phyloP scores from a whole-genome alignment of 2,888 invertebrate species.

The Cordilura impudica region DNA sequence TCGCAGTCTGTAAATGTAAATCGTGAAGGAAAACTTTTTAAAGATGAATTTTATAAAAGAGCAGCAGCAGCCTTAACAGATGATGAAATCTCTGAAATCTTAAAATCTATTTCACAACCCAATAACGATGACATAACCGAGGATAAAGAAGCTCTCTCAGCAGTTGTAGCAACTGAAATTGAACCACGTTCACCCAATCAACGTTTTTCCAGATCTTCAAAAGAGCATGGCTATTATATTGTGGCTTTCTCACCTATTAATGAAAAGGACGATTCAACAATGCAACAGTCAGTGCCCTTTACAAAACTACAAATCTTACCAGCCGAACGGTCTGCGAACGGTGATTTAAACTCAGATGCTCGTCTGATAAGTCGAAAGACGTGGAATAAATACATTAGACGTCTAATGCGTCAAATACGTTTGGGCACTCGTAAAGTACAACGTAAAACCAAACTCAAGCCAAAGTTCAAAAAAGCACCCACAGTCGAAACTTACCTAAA shows the following conservation, averaged over 20 bases:
- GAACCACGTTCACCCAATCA: conserved; percentile 29
- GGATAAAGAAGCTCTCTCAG: conserved; percentile 24
- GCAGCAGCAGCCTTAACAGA: conserved; percentile 58
- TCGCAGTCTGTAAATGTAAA: not conserved
- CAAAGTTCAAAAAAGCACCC: conserved; percentile 42
- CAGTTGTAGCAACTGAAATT: not conserved
- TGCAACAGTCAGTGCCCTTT: conserved; percentile 15
- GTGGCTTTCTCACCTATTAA: conserved; percentile 57
- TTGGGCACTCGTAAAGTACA: conserved; percentile 62
- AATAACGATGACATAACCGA: conserved; percentile 50
- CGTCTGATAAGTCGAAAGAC: conserved; percentile 55
- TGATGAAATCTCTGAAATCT: conserved; percentile 61
- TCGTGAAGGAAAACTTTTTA: conserved; percentile 32
- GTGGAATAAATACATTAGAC: conserved; percentile 60
- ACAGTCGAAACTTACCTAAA: conserved; percentile 59
- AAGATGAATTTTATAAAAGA: conserved; percentile 29
- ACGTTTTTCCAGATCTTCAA: not conserved
- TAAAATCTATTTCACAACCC: conserved; percentile 64
- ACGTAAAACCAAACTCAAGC: conserved; percentile 60
- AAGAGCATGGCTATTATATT: conserved; percentile 57
- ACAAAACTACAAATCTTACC: conserved; percentile 61
- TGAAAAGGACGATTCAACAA: not conserved
- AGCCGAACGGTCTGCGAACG: conserved; percentile 38
- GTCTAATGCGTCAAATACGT: conserved; percentile 64
- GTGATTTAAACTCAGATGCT: conserved; percentile 20